These are phyloP conservation scores for Mus spicilegus DNA, from an alignment of 2,113 vertebrate species.

Conservation along the genomic window DNA sequence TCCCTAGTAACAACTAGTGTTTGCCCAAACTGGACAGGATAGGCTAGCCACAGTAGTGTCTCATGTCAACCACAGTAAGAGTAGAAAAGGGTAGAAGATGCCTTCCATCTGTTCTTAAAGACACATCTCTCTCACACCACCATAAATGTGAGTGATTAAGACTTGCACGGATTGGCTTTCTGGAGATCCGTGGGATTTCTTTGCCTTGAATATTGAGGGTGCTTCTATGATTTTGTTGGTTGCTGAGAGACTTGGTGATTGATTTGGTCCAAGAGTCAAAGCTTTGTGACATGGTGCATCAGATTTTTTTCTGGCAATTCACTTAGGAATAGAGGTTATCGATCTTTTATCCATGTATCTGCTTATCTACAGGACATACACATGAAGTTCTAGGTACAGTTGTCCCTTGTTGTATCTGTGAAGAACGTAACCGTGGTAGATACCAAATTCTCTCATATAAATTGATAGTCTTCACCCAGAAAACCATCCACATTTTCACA, in stretches of 20 bases:
- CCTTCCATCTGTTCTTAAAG: too few relatives aligned
- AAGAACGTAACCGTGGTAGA: not conserved
- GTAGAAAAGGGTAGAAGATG: too few relatives aligned
- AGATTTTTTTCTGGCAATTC: not conserved
- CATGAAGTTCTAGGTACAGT: not conserved
- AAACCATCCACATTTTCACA: not conserved
- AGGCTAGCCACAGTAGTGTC: not conserved
- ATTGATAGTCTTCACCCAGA: not conserved
- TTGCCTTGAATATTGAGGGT: not conserved
- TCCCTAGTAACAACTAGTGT: not conserved
- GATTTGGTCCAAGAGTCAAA: not conserved
- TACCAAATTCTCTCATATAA: not conserved
- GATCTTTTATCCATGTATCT: not conserved
- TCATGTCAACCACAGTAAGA: not conserved
- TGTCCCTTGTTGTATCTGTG: not conserved
- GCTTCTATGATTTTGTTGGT: not conserved
- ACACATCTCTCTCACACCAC: not conserved
- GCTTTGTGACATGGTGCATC: not conserved
- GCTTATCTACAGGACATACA: not conserved
- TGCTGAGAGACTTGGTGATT: not conserved
- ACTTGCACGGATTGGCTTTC: accelerated
- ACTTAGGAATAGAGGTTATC: not conserved
- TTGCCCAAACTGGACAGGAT: not conserved
- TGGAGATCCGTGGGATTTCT: not conserved
- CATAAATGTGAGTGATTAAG: too few relatives aligned